A percentile compares a stretch with the other conserved stretches of the same genome.
Conservation (phyloP, 2,113 vertebrate species). For the Vireo altiloquus region DNA sequence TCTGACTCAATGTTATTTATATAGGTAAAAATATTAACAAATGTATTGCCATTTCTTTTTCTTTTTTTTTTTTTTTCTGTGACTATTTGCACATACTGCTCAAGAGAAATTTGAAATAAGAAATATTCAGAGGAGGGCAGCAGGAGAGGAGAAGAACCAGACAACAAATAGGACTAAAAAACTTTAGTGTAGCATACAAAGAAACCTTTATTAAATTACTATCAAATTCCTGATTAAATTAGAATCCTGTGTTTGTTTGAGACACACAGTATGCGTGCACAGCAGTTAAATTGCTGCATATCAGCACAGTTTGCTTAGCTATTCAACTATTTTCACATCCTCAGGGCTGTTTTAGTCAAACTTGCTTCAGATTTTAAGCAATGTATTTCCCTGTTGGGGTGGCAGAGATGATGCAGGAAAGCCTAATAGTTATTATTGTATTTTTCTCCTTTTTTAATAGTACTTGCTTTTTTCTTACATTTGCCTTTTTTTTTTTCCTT, state of each 20-base stretch:
- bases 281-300: neutral
- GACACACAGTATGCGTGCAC: neutral
- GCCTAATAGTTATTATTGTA: neutral
- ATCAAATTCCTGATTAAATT: neutral
- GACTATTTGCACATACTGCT: neutral
- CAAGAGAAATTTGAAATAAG: neutral
- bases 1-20: neutral
- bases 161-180: neutral
- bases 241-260: neutral
- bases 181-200: neutral
- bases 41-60: neutral
- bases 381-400: neutral
- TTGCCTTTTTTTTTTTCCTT: neutral
- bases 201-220: neutral
- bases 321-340: neutral
- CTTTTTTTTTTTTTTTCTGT: neutral
- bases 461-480: neutral
- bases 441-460: neutral
- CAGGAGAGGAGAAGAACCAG: neutral
- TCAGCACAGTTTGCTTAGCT: neutral
- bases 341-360: neutral
- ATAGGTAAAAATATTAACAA: neutral
- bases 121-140: neutral
- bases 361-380: neutral
- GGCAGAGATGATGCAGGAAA: fast-evolving